phyloP scores from a whole-genome alignment of 2,888 invertebrate genomes.

The Halictus quadricinctus region DNA sequence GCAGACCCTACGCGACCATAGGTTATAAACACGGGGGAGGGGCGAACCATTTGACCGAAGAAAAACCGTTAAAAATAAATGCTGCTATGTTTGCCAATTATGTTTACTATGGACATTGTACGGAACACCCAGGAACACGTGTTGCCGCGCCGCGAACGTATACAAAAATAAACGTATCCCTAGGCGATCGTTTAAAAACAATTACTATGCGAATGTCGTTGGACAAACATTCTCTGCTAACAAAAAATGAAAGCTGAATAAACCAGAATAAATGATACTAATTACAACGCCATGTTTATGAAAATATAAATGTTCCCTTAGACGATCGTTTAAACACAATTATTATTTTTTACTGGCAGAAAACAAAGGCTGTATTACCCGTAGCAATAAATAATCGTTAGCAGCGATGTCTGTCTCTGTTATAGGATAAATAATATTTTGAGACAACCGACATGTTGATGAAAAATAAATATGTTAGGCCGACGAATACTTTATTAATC shows the following conservation, averaged over 20 bases:
- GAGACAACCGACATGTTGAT: background rate
- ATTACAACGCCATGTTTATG: background rate
- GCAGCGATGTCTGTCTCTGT: background rate
- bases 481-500: background rate
- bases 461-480: background rate
- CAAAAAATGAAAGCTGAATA: background rate
- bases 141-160: background rate
- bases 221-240: background rate
- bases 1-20: background rate
- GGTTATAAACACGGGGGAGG: conserved; percentile 6
- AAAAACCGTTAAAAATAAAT: conserved; percentile 43
- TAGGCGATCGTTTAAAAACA: background rate
- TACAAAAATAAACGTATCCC: background rate
- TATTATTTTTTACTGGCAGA: background rate
- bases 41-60: background rate
- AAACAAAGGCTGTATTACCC: background rate
- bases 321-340: background rate
- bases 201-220: background rate
- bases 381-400: background rate
- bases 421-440: background rate
- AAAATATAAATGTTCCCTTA: background rate
- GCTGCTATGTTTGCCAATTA: conserved; percentile 30
- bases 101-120: conserved; percentile 11
- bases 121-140: background rate
- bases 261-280: background rate